These are phyloP conservation scores for Climacteris rufus DNA, from an alignment of 2,113 vertebrate species.

Conservation along the genomic window DNA sequence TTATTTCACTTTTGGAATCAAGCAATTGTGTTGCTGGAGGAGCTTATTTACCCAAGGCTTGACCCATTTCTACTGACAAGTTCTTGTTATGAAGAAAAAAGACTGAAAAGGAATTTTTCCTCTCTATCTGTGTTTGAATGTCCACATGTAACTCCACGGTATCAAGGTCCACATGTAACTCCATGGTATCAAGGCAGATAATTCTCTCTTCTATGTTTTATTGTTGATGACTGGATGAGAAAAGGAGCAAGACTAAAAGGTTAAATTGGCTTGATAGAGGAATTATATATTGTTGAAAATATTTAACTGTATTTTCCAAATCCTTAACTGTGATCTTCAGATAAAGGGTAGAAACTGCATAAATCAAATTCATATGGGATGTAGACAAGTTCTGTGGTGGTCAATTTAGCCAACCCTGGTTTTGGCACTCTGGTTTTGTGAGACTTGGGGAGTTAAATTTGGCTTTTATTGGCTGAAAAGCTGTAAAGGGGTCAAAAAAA, in stretches of 20 bases:
- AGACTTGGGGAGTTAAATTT: not conserved
- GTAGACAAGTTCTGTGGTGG: not conserved
- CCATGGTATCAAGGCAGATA: not conserved
- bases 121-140: not conserved
- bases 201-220: not conserved
- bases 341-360: not conserved
- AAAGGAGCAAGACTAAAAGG: not conserved
- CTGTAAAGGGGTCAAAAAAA: not conserved
- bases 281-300: not conserved
- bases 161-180: not conserved
- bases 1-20: not conserved
- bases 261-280: not conserved
- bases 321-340: not conserved
- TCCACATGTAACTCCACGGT: not conserved
- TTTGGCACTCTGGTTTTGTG: not conserved
- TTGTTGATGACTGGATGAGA: not conserved
- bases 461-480: not conserved
- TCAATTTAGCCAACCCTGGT: not conserved
- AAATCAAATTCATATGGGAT: not conserved
- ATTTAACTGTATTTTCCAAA: not conserved
- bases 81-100: not conserved
- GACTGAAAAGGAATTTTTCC: not conserved
- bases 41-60: not conserved
- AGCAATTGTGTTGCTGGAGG: not conserved
- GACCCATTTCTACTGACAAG: not conserved